A percentile compares a stretch with the other conserved stretches of the same genome.
These are phyloP conservation scores for Achatina immaculata DNA, from an alignment of 1,140 invertebrate genomes.

Conservation along the genomic window DNA sequence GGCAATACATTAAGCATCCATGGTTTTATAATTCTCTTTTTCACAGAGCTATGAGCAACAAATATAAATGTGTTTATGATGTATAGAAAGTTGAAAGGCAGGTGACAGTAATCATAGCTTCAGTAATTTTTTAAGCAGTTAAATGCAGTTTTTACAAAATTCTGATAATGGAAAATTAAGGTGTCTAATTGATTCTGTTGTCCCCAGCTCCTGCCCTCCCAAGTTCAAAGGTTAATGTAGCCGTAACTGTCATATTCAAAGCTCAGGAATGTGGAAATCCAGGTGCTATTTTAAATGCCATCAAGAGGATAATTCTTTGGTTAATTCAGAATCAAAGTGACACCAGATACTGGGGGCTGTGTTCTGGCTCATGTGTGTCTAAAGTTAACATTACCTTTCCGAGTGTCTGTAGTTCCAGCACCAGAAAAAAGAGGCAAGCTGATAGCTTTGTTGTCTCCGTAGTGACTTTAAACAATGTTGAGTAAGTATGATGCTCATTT, in stretches of 20 bases:
- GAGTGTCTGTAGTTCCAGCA: neutral
- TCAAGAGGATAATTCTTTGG: neutral
- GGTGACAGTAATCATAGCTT: too few species aligned
- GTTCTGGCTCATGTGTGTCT: neutral
- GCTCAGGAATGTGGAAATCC: neutral
- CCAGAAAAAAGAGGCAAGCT: neutral
- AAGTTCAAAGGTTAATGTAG: neutral
- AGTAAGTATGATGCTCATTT: too few species aligned
- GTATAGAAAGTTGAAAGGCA: too few species aligned
- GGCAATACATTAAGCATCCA: too few species aligned
- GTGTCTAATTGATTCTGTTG: slow-evolving; percentile 8
- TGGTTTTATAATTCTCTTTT: too few species aligned
- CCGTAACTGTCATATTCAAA: neutral
- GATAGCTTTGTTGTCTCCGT: neutral
- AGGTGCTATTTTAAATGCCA: neutral
- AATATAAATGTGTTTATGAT: too few species aligned
- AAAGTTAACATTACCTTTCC: neutral
- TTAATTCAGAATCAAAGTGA: neutral
- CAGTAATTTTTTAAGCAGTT: too few species aligned
- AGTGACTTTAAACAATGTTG: slow-evolving; percentile 1
- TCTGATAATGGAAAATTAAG: too few species aligned
- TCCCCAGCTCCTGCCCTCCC: neutral
- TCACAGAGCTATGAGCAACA: too few species aligned
- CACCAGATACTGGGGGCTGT: neutral
- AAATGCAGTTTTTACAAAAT: too few species aligned